These are phyloP conservation scores for Atta cephalotes DNA, from an alignment of 1,140 invertebrate species.

Conservation along the genomic window DNA sequence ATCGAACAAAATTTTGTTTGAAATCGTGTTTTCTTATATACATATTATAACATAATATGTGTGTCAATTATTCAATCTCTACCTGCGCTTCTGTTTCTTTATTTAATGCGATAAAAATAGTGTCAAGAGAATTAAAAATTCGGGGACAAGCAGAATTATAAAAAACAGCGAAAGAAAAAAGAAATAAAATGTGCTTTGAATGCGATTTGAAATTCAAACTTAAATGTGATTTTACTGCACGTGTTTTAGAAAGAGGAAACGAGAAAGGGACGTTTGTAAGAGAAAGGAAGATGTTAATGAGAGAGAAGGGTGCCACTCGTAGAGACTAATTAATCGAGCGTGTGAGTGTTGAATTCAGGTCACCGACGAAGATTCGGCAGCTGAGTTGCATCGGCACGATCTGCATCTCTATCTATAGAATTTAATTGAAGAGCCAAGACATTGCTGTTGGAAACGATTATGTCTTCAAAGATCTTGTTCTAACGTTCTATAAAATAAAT, in stretches of 20 bases:
- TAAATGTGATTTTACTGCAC: not conserved
- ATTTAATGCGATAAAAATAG: not conserved
- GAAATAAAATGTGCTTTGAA: not conserved
- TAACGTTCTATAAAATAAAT: not conserved
- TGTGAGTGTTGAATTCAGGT: conserved; percentile 39
- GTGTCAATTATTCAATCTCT: not conserved
- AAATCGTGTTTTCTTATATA: conserved; percentile 1
- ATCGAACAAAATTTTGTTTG: not conserved
- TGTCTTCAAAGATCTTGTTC: not conserved
- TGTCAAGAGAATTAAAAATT: not conserved
- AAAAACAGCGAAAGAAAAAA: not conserved
- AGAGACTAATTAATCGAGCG: conserved; percentile 50
- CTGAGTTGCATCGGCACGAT: conserved; percentile 20
- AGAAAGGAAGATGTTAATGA: not conserved
- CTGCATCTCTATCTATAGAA: not conserved
- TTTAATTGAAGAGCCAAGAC: conserved; percentile 27
- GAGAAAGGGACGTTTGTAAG: not conserved
- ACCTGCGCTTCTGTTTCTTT: not conserved
- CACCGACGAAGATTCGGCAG: conserved; percentile 29
- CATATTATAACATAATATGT: not conserved
- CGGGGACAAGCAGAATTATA: not conserved
- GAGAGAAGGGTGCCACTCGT: conserved; percentile 18
- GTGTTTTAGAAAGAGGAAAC: not conserved
- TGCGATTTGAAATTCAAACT: conserved; percentile 42
- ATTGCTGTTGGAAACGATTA: not conserved